Evolutionary conservation across 2,113 vertebrate species (phyloP), one percentile per base, ranked within the genome.

Genomic region (Laticauda colubrina): DNA sequence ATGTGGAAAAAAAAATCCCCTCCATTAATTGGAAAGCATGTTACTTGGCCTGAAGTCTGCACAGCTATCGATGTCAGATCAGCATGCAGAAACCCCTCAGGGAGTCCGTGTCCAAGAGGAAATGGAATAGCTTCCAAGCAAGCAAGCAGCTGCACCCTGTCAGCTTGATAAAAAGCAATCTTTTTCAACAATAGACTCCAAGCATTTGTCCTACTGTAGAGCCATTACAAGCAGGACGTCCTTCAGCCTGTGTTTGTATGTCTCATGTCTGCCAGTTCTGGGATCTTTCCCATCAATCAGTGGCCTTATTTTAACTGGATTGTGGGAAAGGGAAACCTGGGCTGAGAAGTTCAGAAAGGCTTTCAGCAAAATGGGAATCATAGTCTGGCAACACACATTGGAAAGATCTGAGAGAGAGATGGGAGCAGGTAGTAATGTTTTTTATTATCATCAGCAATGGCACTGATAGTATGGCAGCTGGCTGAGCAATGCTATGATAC

Each of bases 211-310:
- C 94, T 96, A 93, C 95, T 93, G 94, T 89, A 48, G 2, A 92
- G 93, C 94, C 56, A 88, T 95, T 85, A 54, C 92, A 94, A 92
- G 81, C 64, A 88, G 29, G 69, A 93, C 81, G 92, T 94, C 53
- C 2, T 91, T 69, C 90, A 94, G 94, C 92, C 43, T 14, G 1
- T 90, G 89, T 90, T 93, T 95, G 93, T 93, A 57, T 94, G 90
- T 94, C 94, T 95, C 3, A 0, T 81, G 93, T 54, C 87, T 96
- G 95, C 92, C 93, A 87, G 87, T 0, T 64, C 43, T 51, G 91
- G 92, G 95, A 95, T 93, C 92, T 94, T 91, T 75, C 55, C 85
- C 94, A 95, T 95, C 93, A 95, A 95, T 96, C 95, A 96, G 57
- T 87, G 92, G 89, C 94, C 90, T 94, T 90, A 64, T 94, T 94